These are phyloP conservation scores for Mimumesa dahlbomi DNA, from an alignment of 2,888 invertebrate genomes.

Conservation along the genomic window DNA sequence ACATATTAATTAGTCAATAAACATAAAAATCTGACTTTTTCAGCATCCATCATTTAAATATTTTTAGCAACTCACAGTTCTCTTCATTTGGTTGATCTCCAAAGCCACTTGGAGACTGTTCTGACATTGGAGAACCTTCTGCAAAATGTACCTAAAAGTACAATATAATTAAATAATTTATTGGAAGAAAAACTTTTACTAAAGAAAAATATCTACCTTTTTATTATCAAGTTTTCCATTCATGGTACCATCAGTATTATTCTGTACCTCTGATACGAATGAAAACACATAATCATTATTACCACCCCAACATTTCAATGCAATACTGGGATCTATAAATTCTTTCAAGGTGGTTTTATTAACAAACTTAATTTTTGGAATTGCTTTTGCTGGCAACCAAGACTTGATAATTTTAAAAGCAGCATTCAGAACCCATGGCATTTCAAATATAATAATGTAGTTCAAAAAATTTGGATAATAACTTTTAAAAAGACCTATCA, in stretches of 20 bases:
- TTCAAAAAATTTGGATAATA: conserved; percentile 94
- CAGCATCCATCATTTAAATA: neutral
- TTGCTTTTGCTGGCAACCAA: conserved; percentile 92
- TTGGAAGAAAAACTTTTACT: neutral
- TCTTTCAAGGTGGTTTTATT: conserved; percentile 88
- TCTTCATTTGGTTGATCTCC: conserved; percentile 72
- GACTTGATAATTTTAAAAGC: conserved; percentile 95
- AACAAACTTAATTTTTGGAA: conserved; percentile 93
- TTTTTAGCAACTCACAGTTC: conserved; percentile 69
- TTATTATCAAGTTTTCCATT: conserved; percentile 80
- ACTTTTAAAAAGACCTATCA: conserved; percentile 92
- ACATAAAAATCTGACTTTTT: no score
- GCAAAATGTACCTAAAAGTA: conserved; percentile 85
- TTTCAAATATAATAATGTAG: conserved; percentile 94
- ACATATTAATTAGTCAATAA: neutral
- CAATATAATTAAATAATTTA: conserved; percentile 3
- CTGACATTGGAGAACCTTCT: conserved; percentile 83
- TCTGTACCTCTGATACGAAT: conserved; percentile 85
- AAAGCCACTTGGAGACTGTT: conserved; percentile 74
- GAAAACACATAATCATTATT: conserved; percentile 87
- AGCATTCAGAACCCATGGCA: conserved; percentile 96
- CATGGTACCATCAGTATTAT: conserved; percentile 50
- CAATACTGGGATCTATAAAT: conserved; percentile 88
- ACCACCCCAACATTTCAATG: conserved; percentile 91
- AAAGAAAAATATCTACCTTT: conserved; percentile 76